Evolutionary conservation across 2,888 invertebrate genomes (phyloP), one percentile per base, ranked within the genome.

Genomic region (Deilephila porcellus): DNA sequence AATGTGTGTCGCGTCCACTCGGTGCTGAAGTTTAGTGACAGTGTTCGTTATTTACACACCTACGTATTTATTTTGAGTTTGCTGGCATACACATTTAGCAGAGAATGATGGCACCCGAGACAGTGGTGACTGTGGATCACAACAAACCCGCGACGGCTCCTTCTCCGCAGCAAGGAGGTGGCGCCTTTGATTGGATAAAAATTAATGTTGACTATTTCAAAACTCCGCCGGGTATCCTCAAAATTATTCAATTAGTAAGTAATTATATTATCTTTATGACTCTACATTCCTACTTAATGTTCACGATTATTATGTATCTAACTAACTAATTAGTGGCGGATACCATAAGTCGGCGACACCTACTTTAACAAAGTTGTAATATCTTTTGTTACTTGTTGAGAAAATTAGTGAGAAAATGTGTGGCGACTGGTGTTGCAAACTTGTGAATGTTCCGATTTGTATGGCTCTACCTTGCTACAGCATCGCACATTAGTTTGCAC

Each of bases 161-260:
- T 79, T 88, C 95, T 77, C 89, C 93, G 85, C 93, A 90, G 81
- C 95, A 96, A 83, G 95, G 95, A 79, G 95, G 95, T 74, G 90
- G 91, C 75, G 86, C 95, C 74, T 87, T 97, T 79, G 95, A 96
- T 79, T 97, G 97, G 96, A 95, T 98, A 84, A 96, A 96, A 92
- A 93, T 97, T 85, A 97, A 98, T 93, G 85, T 96, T 81, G 96
- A 96, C 85, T 98, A 98, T 91, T 98, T 97, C 93, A 96, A 95
- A 92, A 97, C 97, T 67, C 95, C 97, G 85, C 97, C 98, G 73
- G 98, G 98, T 81, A 95, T 98, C 83, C 87, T 98, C 79, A 98
- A 98, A 95, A 91, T 98, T 77, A 94, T 96, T 29, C 96, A 98
- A 95, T 92, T 98, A 95, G 98, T 98, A 93, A 97, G 97, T 86